phyloP scores from a whole-genome alignment of 1,140 invertebrate species.

The Laupala kohalensis region DNA sequence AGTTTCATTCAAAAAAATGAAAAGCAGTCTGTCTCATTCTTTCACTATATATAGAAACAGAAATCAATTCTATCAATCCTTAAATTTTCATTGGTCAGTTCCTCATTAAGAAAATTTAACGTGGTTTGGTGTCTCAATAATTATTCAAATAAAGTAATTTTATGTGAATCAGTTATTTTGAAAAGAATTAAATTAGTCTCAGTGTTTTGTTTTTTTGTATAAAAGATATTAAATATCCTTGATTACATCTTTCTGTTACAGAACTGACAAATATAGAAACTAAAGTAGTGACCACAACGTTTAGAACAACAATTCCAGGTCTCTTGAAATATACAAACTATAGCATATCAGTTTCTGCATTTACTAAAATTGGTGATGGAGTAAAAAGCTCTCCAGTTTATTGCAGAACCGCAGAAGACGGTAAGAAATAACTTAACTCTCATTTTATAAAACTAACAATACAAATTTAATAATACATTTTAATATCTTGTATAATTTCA shows the following conservation, averaged over 20 bases:
- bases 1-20: too few relatives aligned
- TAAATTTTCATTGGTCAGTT: too few relatives aligned
- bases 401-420: constrained; percentile 37
- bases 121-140: too few relatives aligned
- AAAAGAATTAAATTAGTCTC: background rate
- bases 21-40: too few relatives aligned
- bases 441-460: background rate
- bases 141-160: too few relatives aligned
- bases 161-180: background rate
- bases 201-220: background rate
- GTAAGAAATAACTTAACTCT: constrained; percentile 21
- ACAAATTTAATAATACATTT: constrained; percentile 3
- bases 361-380: constrained; percentile 39
- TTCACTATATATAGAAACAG: too few relatives aligned
- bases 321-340: constrained; percentile 38
- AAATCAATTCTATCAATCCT: too few relatives aligned
- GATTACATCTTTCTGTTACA: constrained; percentile 20
- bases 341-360: constrained; percentile 39
- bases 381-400: constrained; percentile 33
- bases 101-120: too few relatives aligned
- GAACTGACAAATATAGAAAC: constrained; percentile 41
- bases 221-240: background rate
- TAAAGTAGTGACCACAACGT: constrained; percentile 18
- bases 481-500: constrained; percentile 25
- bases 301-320: constrained; percentile 15